Percentiles rank a stretch among this genome's conserved stretches.
phyloP scores from a whole-genome alignment of 2,113 vertebrate species.

The Rhombomys opimus region DNA sequence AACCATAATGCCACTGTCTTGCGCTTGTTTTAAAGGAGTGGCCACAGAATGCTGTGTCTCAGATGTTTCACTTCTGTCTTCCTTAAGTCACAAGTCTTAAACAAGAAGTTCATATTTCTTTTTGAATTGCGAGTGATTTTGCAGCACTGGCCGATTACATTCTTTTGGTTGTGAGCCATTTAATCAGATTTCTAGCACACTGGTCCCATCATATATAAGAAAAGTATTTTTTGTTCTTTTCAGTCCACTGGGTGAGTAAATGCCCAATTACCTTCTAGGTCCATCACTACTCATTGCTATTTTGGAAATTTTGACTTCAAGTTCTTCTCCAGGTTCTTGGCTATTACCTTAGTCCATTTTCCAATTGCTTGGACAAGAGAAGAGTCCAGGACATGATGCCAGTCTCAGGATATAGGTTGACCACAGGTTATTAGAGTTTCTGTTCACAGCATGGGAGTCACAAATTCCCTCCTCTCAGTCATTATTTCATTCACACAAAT shows the following conservation, averaged over 20 bases:
- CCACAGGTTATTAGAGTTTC: background rate
- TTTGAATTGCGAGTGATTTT: slow-evolving; percentile 50
- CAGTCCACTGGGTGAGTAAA: slow-evolving; percentile 51
- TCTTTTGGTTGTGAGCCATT: slow-evolving; percentile 28
- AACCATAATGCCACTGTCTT: background rate
- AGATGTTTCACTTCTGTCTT: background rate
- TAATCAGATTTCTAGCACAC: slow-evolving; percentile 54
- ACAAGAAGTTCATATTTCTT: slow-evolving; percentile 7
- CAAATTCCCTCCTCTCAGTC: background rate
- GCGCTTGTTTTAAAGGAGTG: background rate
- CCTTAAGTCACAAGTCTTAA: background rate
- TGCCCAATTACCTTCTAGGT: slow-evolving; percentile 43
- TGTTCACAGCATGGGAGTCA: background rate
- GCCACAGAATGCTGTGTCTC: background rate
- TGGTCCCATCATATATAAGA: slow-evolving; percentile 14
- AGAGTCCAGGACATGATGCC: background rate
- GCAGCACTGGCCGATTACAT: background rate
- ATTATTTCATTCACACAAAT: slow-evolving; percentile 43
- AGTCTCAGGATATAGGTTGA: slow-evolving; percentile 8
- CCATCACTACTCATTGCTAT: background rate
- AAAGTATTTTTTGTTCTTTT: slow-evolving; percentile 65
- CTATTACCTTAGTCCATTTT: slow-evolving; percentile 33
- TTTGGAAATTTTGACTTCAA: slow-evolving; percentile 55
- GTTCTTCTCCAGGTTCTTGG: background rate
- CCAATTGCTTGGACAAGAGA: slow-evolving; percentile 11